phyloP scores from a whole-genome alignment of 2,888 invertebrate species.

The Keiferia lycopersicella region DNA sequence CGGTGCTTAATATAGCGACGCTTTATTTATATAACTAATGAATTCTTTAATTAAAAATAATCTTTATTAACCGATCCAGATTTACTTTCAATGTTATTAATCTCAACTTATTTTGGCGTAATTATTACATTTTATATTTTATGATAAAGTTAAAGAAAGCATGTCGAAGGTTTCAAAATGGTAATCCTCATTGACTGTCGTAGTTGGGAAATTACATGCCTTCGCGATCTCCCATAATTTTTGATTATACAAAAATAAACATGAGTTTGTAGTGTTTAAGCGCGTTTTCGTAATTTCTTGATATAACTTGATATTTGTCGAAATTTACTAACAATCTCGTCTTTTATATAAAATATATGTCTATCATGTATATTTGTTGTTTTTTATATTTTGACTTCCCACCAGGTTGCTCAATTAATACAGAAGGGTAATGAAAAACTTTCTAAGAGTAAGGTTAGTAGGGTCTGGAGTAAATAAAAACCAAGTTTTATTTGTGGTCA shows the following conservation, averaged over 20 bases:
- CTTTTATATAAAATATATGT: constrained; percentile 63
- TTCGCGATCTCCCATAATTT: constrained; percentile 73
- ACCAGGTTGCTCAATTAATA: not conserved
- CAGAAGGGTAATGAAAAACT: too few relatives aligned
- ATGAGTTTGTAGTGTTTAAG: constrained; percentile 52
- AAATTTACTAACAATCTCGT: constrained; percentile 41
- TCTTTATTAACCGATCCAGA: constrained; percentile 56
- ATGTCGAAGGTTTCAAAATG: constrained; percentile 55
- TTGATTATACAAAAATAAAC: constrained; percentile 52
- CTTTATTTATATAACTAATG: constrained; percentile 45
- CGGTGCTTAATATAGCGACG: constrained; percentile 69
- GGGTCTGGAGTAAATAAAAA: constrained; percentile 30
- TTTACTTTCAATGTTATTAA: constrained; percentile 38
- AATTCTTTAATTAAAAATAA: constrained; percentile 35
- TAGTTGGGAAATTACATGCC: constrained; percentile 51
- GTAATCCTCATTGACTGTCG: constrained; percentile 74
- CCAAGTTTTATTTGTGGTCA: constrained; percentile 52
- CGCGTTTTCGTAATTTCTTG: constrained; percentile 47
- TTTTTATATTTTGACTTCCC: constrained; percentile 29
- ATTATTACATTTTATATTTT: constrained; percentile 41
- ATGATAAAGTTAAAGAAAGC: constrained; percentile 56
- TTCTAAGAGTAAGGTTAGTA: not conserved
- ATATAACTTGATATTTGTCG: constrained; percentile 51
- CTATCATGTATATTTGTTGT: constrained; percentile 47
- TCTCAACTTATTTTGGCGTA: constrained; percentile 65